Evolutionary conservation across 1,140 invertebrate species (phyloP).

Genomic region (Lordiphosa mommai): DNA sequence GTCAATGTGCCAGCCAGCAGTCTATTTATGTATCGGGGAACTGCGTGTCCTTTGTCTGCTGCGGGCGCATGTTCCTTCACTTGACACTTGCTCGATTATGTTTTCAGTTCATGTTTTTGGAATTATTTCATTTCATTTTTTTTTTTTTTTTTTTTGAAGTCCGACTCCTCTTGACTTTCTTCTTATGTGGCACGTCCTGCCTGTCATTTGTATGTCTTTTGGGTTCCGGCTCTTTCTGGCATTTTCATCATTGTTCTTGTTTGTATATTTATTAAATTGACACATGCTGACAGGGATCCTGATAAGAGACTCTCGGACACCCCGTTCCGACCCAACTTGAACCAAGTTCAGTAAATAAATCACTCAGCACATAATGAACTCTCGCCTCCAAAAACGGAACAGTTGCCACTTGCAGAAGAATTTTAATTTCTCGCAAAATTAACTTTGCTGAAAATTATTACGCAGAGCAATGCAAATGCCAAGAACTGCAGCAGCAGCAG

Average conservation of each 20-base stretch:
- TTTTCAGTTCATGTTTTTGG: constrained; percentile 76
- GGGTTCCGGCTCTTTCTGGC: constrained; percentile 11
- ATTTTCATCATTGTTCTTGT: constrained; percentile 64
- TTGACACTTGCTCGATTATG: constrained; percentile 73
- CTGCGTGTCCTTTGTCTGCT: constrained; percentile 3
- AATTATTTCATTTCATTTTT: constrained; percentile 74
- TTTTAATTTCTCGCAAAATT: constrained; percentile 75
- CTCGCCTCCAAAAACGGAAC: constrained; percentile 4
- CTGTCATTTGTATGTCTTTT: constrained; percentile 5
- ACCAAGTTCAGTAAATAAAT: constrained; percentile 60
- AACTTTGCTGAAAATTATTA: constrained; percentile 64
- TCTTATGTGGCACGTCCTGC: constrained; percentile 6
- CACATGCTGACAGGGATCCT: constrained; percentile 62
- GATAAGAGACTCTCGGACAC: constrained; percentile 43
- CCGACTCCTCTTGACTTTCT: constrained; percentile 24
- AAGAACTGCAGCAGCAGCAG: constrained; percentile 26
- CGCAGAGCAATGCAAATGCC: constrained; percentile 58
- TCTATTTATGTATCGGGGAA: neutral
- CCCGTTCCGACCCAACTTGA: too few relatives aligned
- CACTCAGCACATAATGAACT: constrained; percentile 58
- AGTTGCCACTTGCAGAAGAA: constrained; percentile 30
- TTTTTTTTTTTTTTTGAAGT: constrained; percentile 57
- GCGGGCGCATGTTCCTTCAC: constrained; percentile 50
- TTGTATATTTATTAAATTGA: constrained; percentile 71
- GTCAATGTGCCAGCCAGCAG: constrained; percentile 11